phyloP scores from a whole-genome alignment of 92 coral and sea anemone genomes.

The Epizoanthus stellaris region DNA sequence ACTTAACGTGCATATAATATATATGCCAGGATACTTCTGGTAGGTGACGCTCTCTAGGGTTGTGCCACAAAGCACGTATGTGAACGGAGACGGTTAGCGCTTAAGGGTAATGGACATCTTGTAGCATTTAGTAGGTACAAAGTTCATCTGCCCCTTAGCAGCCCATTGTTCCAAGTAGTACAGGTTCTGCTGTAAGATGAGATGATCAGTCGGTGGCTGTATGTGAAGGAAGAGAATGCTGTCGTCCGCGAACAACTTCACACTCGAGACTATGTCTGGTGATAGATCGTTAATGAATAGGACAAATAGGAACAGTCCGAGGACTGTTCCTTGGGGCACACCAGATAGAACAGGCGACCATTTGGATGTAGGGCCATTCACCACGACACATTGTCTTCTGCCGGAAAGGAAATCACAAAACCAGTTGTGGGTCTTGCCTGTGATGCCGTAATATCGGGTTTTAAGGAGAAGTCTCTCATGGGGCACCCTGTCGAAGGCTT shows the following conservation, averaged over 20 bases:
- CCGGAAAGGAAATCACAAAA: background rate
- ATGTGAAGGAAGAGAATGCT: constrained; percentile 10
- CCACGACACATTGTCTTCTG: no score
- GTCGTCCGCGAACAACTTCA: constrained; percentile 31
- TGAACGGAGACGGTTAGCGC: constrained; percentile 22
- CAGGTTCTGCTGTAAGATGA: constrained; percentile 19
- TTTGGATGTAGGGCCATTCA: no score
- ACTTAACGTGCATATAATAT: constrained; percentile 26
- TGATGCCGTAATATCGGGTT: no score
- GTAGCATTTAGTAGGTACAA: constrained; percentile 9
- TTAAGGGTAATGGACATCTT: constrained; percentile 21
- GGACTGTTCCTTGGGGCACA: background rate
- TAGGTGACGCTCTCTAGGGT: constrained; percentile 38
- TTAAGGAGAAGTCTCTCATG: no score
- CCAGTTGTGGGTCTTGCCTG: background rate
- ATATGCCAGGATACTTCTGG: constrained; percentile 39
- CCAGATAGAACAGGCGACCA: no score
- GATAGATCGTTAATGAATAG: constrained; percentile 17
- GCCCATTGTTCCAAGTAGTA: constrained; percentile 24
- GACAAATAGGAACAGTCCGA: constrained; percentile 9
- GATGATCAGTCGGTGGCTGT: background rate
- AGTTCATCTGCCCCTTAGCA: constrained; percentile 37
- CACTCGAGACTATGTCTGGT: background rate
- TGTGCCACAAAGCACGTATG: constrained; percentile 25
- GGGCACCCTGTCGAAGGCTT: no score